These are phyloP conservation scores for Ormyrus rosae DNA, from an alignment of 2,888 invertebrate genomes.

Conservation along the genomic window DNA sequence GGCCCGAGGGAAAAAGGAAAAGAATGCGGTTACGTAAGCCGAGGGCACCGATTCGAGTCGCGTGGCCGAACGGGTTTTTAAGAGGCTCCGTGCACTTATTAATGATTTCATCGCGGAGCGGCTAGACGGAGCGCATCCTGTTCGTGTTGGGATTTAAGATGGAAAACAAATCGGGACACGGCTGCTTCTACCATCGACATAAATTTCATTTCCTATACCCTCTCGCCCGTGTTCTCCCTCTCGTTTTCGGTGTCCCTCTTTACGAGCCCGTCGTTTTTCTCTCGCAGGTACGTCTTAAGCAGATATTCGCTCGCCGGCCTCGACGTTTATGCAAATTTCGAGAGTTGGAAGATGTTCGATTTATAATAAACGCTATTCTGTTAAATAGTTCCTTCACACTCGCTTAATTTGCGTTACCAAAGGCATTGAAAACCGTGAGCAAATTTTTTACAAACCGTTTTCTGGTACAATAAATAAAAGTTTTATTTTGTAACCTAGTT, in stretches of 20 bases:
- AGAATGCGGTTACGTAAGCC: background rate
- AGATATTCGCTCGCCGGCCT: slow-evolving; percentile 40
- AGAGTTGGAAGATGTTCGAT: slow-evolving; percentile 36
- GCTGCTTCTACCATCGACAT: slow-evolving; percentile 38
- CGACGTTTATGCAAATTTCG: slow-evolving; percentile 37
- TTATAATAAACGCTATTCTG: too few species aligned
- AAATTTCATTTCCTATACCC: slow-evolving; percentile 29
- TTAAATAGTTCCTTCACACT: too few species aligned
- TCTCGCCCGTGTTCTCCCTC: background rate
- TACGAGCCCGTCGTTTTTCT: slow-evolving; percentile 5
- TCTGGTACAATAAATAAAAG: too few species aligned
- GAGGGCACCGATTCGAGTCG: slow-evolving; percentile 41
- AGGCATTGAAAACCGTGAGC: too few species aligned
- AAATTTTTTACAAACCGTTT: too few species aligned
- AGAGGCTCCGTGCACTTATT: slow-evolving; percentile 40
- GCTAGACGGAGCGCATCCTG: slow-evolving; percentile 22
- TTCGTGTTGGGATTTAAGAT: slow-evolving; percentile 46
- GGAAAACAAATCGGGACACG: slow-evolving; percentile 50
- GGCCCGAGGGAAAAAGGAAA: background rate
- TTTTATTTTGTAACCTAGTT: too few species aligned
- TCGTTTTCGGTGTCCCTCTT: background rate
- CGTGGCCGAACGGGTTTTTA: slow-evolving; percentile 57
- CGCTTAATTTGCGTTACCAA: too few species aligned
- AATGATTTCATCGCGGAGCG: slow-evolving; percentile 49
- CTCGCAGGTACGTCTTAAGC: slow-evolving; percentile 46